Percentiles rank a stretch among this genome's conserved stretches.
Evolutionary conservation across 2,888 invertebrate genomes (phyloP).

Genomic region (Norana najaformis): DNA sequence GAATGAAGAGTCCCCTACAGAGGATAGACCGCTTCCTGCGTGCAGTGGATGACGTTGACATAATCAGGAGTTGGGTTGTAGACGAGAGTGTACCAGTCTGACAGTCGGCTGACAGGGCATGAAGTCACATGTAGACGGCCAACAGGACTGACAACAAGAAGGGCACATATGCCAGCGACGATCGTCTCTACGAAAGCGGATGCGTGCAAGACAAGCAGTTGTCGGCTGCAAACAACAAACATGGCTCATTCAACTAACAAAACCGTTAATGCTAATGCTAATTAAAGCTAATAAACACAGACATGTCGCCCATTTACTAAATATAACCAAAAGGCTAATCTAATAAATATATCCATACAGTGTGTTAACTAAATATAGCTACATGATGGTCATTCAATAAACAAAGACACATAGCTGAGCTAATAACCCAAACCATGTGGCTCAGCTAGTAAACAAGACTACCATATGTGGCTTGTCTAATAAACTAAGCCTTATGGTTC

Average conservation of each 20-base stretch:
- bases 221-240: conserved; percentile 65
- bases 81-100: conserved; percentile 95
- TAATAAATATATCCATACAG: no score
- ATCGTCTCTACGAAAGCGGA: conserved; percentile 82
- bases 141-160: conserved; percentile 80
- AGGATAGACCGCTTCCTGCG: conserved; percentile 96
- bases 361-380: no score
- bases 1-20: conserved; percentile 69
- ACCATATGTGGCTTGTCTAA: no score
- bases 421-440: not conserved
- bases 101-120: conserved; percentile 77
- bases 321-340: no score
- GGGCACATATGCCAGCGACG: conserved; percentile 75
- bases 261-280: not conserved
- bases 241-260: not conserved
- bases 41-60: conserved; percentile 84
- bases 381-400: no score
- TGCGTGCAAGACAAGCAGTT: conserved; percentile 76
- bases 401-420: not conserved
- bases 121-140: conserved; percentile 77
- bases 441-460: no score
- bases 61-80: conserved; percentile 93
- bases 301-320: not conserved
- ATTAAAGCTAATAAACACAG: no score
- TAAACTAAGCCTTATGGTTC: not conserved